A percentile compares a stretch with the other conserved stretches of the same genome.
Conservation (phyloP, 2,797 vertebrate species). For the Cuculus canorus region DNA sequence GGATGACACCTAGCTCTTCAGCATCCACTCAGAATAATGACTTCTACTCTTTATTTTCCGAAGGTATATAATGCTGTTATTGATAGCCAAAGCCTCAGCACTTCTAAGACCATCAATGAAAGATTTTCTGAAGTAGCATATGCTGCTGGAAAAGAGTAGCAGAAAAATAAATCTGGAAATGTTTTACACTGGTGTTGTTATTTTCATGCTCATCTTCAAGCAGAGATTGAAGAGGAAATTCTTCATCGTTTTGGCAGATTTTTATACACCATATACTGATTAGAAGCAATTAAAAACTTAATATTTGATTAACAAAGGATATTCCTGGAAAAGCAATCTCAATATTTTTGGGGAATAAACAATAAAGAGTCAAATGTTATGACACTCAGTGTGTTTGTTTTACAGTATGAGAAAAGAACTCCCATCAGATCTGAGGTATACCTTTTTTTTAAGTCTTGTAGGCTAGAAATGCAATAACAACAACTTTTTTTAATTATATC, state of each 20-base stretch:
- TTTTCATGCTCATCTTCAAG: background rate
- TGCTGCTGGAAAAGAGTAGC: background rate
- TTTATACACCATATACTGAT: background rate
- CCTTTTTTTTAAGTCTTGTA: background rate
- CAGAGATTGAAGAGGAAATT: background rate
- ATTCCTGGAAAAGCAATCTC: background rate
- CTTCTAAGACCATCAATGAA: background rate
- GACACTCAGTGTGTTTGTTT: background rate
- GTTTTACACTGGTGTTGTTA: background rate
- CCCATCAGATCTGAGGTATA: background rate
- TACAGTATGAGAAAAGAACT: background rate
- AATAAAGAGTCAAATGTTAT: background rate
- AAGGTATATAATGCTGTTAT: background rate
- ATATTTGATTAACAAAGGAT: background rate
- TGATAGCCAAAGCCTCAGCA: background rate
- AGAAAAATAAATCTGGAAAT: background rate
- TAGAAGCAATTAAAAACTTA: background rate
- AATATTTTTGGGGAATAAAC: background rate
- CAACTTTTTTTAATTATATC: background rate
- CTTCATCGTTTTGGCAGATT: background rate
- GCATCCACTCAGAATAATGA: background rate
- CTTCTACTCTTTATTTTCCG: background rate
- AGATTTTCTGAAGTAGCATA: background rate
- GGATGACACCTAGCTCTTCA: background rate
- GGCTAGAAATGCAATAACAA: background rate